Conservation (phyloP, 2,888 invertebrate genomes). For the Crepidodera aurea region DNA sequence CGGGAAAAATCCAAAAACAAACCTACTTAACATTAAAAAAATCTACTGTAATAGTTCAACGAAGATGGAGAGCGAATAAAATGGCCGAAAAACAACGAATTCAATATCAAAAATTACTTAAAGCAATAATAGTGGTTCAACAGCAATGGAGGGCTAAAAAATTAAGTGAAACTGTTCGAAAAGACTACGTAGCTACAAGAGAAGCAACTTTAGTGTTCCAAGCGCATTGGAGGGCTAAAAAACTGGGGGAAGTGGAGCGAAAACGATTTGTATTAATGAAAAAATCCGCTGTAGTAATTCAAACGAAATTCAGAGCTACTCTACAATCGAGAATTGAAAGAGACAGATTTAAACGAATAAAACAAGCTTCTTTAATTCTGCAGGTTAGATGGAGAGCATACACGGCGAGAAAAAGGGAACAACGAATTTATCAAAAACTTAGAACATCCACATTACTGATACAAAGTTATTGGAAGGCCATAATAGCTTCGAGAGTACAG, state of each 20-base stretch:
- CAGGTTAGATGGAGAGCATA: conserved; percentile 35
- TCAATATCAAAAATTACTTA: conserved; percentile 53
- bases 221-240: conserved; percentile 32
- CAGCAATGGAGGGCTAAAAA: conserved; percentile 51
- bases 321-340: conserved; percentile 44
- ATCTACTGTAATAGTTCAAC: conserved; percentile 35
- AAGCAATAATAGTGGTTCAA: conserved; percentile 56
- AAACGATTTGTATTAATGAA: conserved; percentile 52
- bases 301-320: conserved; percentile 53
- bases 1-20: conserved; percentile 29
- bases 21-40: conserved; percentile 26
- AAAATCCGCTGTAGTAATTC: conserved; percentile 55
- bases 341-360: conserved; percentile 37
- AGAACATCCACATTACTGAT: conserved; percentile 36
- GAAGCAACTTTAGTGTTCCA: conserved; percentile 36
- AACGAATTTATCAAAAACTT: conserved; percentile 40
- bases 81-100: conserved; percentile 44
- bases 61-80: conserved; percentile 55
- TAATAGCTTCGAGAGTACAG: conserved; percentile 56
- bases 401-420: conserved; percentile 40
- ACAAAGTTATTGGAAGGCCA: conserved; percentile 27
- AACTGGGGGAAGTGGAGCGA: conserved; percentile 42
- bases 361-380: conserved; percentile 38
- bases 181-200: conserved; percentile 29
- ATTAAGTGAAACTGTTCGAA: conserved; percentile 47